Evolutionary conservation across 2,113 vertebrate species (phyloP), one percentile per base, ranked within the genome.

Genomic region (Podarcis cretensis): DNA sequence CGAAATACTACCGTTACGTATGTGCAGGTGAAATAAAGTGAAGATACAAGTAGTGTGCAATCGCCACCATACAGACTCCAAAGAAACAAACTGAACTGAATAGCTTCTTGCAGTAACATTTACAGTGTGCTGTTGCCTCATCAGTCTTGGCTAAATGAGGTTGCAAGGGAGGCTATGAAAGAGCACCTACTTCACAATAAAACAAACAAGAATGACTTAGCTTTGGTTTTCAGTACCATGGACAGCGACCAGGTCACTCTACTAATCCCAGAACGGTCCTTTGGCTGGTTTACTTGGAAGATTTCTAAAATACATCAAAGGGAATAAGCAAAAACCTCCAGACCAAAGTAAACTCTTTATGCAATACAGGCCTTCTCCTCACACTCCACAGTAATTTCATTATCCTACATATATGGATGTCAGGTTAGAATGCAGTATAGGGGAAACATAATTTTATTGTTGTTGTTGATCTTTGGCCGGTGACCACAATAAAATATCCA

Each of bases 141-240:
- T n/a, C 59, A 23, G 25, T 78, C n/a, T 69, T 77, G 73, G 68
- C n/a, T 78, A 77, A 84, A 81, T 59, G 5, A 16, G 10, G 27
- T 66, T 43, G 20, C 48, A 30, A 37, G 21, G 7, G 32, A 73
- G 37, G 18, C 25, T 88, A 18, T 57, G 59, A 83, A 88, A 68
- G 32, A 63, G 9, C 13, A 74, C 35, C 68, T 68, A 21, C 37
- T 69, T 65, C 37, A 83, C 57, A 83, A 54, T 76, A 75, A 74
- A 79, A 57, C 16, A 35, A 69, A 43, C 2, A n/a, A 25, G n/a
- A 54, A 54, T 18, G 63, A 83, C 69, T 54, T 0, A 9, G 30
- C 5, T 25, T 2, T 37, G 5, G 6, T 0, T 10, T 91, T 80
- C 95, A 96, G 95, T 90, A 95, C 95, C 94, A 43, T 30, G 94